Conservation (phyloP, 2,797 vertebrate genomes). For the Gymnodraco acuticeps region DNA sequence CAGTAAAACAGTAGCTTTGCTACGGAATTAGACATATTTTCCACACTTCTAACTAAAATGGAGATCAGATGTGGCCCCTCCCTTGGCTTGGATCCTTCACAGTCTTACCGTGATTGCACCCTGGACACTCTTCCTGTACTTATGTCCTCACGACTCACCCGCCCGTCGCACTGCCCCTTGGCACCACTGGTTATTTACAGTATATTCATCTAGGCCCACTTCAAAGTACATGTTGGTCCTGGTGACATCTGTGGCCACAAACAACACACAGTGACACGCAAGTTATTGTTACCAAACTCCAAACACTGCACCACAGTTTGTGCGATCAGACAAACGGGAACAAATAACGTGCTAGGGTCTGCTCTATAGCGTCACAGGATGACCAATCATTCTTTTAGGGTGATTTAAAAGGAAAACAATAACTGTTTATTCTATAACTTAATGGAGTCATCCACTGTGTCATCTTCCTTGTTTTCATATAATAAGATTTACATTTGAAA, state of each 20-base stretch:
- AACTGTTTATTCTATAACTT: neutral
- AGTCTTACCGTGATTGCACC: constrained; percentile 53
- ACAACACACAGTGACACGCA: constrained; percentile 52
- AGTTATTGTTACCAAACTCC: constrained; percentile 47
- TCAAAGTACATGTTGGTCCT: constrained; percentile 62
- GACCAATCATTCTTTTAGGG: constrained; percentile 8
- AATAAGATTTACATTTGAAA: neutral
- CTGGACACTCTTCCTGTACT: constrained; percentile 64
- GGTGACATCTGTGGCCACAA: constrained; percentile 54
- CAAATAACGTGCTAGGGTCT: neutral
- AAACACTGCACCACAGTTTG: constrained; percentile 41
- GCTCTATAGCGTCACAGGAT: constrained; percentile 11
- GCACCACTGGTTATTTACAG: constrained; percentile 59
- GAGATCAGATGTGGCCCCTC: constrained; percentile 71
- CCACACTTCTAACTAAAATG: constrained; percentile 61
- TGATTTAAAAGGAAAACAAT: constrained; percentile 2
- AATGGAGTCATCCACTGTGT: neutral
- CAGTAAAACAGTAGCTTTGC: constrained; percentile 53
- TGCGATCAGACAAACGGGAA: constrained; percentile 48
- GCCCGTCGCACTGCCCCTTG: constrained; percentile 36
- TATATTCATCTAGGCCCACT: constrained; percentile 55
- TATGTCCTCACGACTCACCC: constrained; percentile 61
- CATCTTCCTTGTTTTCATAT: neutral
- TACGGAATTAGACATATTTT: constrained; percentile 56
- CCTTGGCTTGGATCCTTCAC: constrained; percentile 40